These are phyloP conservation scores for Blera fallax DNA, from an alignment of 2,888 invertebrate genomes.

Conservation along the genomic window DNA sequence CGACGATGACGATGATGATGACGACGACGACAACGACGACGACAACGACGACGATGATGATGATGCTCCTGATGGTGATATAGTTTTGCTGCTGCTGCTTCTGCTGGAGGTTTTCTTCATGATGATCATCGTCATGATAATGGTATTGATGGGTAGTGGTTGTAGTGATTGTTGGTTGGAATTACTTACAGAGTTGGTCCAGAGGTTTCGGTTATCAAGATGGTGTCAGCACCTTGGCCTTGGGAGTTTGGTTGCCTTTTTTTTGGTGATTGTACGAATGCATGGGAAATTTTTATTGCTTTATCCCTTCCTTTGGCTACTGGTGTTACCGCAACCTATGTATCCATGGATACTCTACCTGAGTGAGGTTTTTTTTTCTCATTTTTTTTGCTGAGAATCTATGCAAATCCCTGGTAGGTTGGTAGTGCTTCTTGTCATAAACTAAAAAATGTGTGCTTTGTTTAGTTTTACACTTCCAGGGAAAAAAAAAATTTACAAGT, in stretches of 20 bases:
- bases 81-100: constrained; percentile 38
- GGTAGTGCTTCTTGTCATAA: constrained; percentile 57
- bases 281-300: constrained; percentile 38
- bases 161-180: constrained; percentile 36
- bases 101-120: constrained; percentile 7
- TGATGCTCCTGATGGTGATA: constrained; percentile 51
- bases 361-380: background rate
- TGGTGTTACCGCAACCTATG: constrained; percentile 37
- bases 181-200: background rate
- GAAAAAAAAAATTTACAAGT: background rate
- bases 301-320: constrained; percentile 36
- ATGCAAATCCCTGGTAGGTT: constrained; percentile 41
- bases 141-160: constrained; percentile 26
- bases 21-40: background rate
- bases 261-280: background rate
- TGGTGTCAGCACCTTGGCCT: constrained; percentile 71
- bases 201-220: constrained; percentile 54
- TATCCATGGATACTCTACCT: background rate
- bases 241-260: constrained; percentile 24
- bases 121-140: constrained; percentile 60
- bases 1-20: background rate
- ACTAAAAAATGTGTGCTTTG: constrained; percentile 11
- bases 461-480: background rate
- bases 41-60: constrained; percentile 25
- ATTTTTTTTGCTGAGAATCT: background rate